A percentile compares a stretch with the other conserved stretches of the same genome.
phyloP scores from a whole-genome alignment of 92 coral and sea anemone species.

The Epizoanthus rinbou region DNA sequence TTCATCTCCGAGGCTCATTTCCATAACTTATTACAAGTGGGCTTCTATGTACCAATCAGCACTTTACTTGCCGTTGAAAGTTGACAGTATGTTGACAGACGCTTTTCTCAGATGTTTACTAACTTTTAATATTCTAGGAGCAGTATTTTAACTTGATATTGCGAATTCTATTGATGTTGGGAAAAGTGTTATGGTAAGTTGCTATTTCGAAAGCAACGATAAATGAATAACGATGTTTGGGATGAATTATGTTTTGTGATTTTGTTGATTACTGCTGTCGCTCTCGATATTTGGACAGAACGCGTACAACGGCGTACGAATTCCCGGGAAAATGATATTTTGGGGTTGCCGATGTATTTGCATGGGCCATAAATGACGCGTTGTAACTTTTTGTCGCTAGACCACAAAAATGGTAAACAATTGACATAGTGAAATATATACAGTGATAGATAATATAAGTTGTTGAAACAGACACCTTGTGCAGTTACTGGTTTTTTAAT shows the following conservation, averaged over 20 bases:
- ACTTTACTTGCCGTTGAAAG: too few species aligned
- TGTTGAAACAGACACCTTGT: background rate
- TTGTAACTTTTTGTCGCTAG: background rate
- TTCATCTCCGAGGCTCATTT: constrained; percentile 6
- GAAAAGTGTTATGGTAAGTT: background rate
- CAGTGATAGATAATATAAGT: background rate
- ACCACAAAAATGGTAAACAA: background rate
- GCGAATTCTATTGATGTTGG: too few species aligned
- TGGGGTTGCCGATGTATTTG: too few species aligned
- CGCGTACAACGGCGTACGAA: background rate
- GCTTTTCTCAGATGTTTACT: background rate
- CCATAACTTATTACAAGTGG: constrained; percentile 18
- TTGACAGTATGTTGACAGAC: constrained; percentile 31
- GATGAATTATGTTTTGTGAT: background rate
- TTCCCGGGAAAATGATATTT: constrained; percentile 2
- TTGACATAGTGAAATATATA: background rate
- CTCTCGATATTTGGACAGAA: background rate
- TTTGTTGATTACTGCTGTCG: background rate
- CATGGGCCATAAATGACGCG: background rate
- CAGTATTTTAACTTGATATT: background rate
- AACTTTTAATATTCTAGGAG: background rate
- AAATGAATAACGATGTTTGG: background rate
- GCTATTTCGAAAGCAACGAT: background rate
- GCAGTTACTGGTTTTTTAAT: constrained; percentile 5
- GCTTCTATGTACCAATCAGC: background rate